Conservation (phyloP, 1,140 invertebrate species). For the Himalopsyche phryganea region DNA sequence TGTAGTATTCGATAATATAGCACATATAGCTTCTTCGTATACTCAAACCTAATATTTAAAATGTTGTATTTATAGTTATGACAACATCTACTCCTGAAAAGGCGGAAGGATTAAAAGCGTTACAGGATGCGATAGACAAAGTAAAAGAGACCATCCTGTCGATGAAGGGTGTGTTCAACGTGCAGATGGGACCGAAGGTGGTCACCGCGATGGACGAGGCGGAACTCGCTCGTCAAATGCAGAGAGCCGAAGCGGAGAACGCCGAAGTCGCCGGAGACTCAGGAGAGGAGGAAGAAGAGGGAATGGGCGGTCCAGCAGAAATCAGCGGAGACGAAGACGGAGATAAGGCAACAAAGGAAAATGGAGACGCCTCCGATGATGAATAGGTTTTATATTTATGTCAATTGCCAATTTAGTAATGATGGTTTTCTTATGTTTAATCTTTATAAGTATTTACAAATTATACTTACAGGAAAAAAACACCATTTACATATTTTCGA, state of each 20-base stretch:
- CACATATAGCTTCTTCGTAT: too few relatives aligned
- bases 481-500: too few relatives aligned
- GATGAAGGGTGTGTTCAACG: conserved; percentile 87
- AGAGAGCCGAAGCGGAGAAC: conserved; percentile 90
- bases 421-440: too few relatives aligned
- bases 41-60: too few relatives aligned
- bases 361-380: conserved; percentile 25
- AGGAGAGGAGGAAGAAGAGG: conserved; percentile 75
- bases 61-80: conserved; percentile 69
- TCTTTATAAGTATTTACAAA: too few relatives aligned
- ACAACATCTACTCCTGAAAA: conserved; percentile 97
- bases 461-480: too few relatives aligned
- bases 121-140: conserved; percentile 85
- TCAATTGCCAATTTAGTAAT: too few relatives aligned
- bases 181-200: conserved; percentile 97
- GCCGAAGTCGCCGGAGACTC: conserved; percentile 89
- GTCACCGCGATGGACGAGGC: conserved; percentile 97
- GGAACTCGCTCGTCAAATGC: conserved; percentile 89
- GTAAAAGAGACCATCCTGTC: conserved; percentile 82
- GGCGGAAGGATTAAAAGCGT: conserved; percentile 82
- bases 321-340: conserved; percentile 41
- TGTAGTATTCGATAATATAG: too few relatives aligned
- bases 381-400: not conserved
- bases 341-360: conserved; percentile 39
- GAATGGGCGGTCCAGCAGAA: conserved; percentile 39